Conservation (phyloP, 2,888 invertebrate species). For the Caenorhabditis drosophilae region DNA sequence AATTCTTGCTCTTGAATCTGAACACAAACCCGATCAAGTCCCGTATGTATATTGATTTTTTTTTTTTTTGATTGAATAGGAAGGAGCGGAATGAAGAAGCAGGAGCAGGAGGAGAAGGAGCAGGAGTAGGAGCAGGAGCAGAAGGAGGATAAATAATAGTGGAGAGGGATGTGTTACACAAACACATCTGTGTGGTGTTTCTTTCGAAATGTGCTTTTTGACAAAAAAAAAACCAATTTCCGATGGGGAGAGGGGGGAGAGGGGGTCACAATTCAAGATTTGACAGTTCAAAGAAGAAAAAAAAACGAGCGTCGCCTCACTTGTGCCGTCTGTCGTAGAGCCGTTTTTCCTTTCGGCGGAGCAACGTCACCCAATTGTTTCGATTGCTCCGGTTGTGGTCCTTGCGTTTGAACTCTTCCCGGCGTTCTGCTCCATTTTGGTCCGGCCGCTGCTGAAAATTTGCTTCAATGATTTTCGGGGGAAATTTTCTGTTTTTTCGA, state of each 20-base stretch:
- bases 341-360: conserved; percentile 15
- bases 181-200: too few relatives aligned
- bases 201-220: too few relatives aligned
- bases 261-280: too few relatives aligned
- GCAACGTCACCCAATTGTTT: background rate
- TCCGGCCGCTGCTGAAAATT: conserved; percentile 34
- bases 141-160: too few relatives aligned
- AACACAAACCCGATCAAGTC: background rate
- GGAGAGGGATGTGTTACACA: too few relatives aligned
- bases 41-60: too few relatives aligned
- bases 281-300: too few relatives aligned
- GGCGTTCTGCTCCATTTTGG: conserved; percentile 42
- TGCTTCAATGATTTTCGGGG: background rate
- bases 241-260: too few relatives aligned
- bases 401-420: conserved; percentile 29
- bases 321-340: conserved; percentile 47
- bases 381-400: conserved; percentile 28
- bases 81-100: background rate
- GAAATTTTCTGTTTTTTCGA: background rate
- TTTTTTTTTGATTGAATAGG: background rate
- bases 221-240: too few relatives aligned
- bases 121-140: background rate
- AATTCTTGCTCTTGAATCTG: conserved; percentile 44
- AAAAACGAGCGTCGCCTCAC: too few relatives aligned
- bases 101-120: background rate